These are phyloP conservation scores for Mesoclemmys tuberculata DNA, from an alignment of 2,113 vertebrate genomes.

Conservation along the genomic window DNA sequence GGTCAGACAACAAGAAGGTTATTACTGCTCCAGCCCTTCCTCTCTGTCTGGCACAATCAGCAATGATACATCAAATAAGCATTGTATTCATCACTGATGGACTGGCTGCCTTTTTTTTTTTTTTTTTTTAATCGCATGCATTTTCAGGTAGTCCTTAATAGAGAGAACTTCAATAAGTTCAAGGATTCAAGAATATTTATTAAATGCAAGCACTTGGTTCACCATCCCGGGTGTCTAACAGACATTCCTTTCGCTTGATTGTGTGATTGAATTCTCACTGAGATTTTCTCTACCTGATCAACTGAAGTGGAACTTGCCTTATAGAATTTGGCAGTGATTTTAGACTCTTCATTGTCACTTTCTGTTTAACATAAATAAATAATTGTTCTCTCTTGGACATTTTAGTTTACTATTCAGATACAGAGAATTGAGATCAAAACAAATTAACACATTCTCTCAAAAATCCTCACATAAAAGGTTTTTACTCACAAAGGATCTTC, in stretches of 20 bases:
- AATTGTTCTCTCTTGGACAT: slow-evolving; percentile 43
- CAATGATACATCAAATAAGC: background rate
- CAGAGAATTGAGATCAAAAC: slow-evolving; percentile 62
- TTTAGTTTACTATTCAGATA: slow-evolving; percentile 58
- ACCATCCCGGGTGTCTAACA: background rate
- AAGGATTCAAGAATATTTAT: background rate
- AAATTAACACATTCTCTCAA: slow-evolving; percentile 51
- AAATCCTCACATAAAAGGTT: slow-evolving; percentile 43
- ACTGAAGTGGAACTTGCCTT: background rate
- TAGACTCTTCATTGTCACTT: slow-evolving; percentile 19
- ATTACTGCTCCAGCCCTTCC: background rate
- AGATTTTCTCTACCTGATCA: background rate
- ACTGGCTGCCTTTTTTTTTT: too few species aligned
- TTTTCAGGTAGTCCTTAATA: background rate
- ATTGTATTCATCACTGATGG: rapidly evolving
- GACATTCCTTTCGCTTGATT: background rate
- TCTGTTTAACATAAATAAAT: slow-evolving; percentile 48
- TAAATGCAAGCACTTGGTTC: background rate
- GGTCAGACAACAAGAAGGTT: too few species aligned
- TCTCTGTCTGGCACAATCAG: background rate
- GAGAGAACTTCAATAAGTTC: background rate
- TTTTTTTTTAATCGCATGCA: rapidly evolving
- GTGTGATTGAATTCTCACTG: background rate
- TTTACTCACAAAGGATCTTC: slow-evolving; percentile 66
- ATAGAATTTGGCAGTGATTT: background rate